Evolutionary conservation across 2,888 invertebrate genomes (phyloP).

Genomic region (Gari tellinella): DNA sequence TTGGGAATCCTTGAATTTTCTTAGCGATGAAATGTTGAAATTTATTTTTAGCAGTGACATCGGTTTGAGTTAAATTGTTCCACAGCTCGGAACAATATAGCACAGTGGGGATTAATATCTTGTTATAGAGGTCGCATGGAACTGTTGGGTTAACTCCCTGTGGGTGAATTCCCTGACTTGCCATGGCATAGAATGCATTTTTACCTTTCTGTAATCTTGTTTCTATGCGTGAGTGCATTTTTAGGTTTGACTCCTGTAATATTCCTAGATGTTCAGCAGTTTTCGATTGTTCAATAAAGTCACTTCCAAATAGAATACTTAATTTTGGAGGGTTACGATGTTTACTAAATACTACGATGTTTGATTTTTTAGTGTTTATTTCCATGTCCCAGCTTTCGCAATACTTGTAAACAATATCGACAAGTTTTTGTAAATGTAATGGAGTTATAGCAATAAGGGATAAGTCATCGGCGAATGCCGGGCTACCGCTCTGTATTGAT

Average conservation of each 20-base stretch:
- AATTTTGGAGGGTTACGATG: not conserved
- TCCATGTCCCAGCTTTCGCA: slow-evolving; percentile 13
- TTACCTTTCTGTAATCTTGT: too few relatives aligned
- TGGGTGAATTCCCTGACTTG: too few relatives aligned
- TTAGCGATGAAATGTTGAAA: too few relatives aligned
- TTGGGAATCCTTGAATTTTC: too few relatives aligned
- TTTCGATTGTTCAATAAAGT: not conserved
- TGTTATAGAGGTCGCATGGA: too few relatives aligned
- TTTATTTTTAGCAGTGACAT: too few relatives aligned
- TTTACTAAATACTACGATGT: slow-evolving; percentile 8
- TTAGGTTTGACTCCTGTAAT: slow-evolving; percentile 10
- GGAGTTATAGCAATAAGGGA: slow-evolving; percentile 11
- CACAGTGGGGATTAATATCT: too few relatives aligned
- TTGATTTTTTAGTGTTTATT: slow-evolving; percentile 13
- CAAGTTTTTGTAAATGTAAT: not conserved
- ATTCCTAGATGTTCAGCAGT: slow-evolving; percentile 3
- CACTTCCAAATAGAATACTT: slow-evolving; percentile 1
- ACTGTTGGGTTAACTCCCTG: too few relatives aligned
- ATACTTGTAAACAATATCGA: slow-evolving; percentile 18
- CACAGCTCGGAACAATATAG: too few relatives aligned
- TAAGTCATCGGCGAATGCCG: slow-evolving; percentile 18
- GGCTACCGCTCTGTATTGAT: slow-evolving; percentile 4
- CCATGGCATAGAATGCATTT: too few relatives aligned
- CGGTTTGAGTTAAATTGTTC: too few relatives aligned
- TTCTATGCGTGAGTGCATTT: too few relatives aligned